phyloP scores from a whole-genome alignment of 2,888 invertebrate genomes.

The Ornithoptera alexandrae region DNA sequence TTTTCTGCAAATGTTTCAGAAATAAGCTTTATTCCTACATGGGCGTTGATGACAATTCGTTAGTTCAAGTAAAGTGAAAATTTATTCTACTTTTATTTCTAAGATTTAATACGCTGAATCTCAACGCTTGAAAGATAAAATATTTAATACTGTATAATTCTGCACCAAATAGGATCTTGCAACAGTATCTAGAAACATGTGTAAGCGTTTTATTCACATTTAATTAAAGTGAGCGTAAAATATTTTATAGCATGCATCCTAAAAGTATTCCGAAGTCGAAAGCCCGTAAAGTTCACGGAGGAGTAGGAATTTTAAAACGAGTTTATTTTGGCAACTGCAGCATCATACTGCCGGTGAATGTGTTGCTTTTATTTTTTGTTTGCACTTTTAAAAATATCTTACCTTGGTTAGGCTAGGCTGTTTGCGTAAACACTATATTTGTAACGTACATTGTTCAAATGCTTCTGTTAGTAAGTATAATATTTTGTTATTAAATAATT shows the following conservation, averaged over 20 bases:
- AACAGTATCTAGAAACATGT: neutral
- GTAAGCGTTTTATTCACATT: conserved; percentile 14
- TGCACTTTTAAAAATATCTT: neutral
- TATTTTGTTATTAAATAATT: too few species aligned
- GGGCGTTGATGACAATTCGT: too few species aligned
- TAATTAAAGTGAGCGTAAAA: conserved; percentile 26
- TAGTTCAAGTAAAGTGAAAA: too few species aligned
- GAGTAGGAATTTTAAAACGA: conserved; percentile 26
- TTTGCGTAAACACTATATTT: neutral
- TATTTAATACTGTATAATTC: neutral
- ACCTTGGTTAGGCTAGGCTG: neutral
- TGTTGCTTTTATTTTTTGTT: conserved; percentile 7
- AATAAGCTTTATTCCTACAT: too few species aligned
- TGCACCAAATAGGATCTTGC: neutral
- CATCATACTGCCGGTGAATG: conserved; percentile 6
- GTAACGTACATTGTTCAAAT: conserved; percentile 3
- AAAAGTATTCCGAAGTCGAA: conserved; percentile 24
- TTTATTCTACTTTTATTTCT: neutral
- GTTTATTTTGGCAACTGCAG: conserved; percentile 19
- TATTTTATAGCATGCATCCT: conserved; percentile 25
- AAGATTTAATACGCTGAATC: neutral
- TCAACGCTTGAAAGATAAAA: neutral
- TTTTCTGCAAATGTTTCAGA: too few species aligned
- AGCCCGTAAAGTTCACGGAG: conserved; percentile 24
- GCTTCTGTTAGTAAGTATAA: too few species aligned